Base-by-base conservation (phyloP, 2,113 vertebrate species). In the Lipophrys pholis region DNA sequence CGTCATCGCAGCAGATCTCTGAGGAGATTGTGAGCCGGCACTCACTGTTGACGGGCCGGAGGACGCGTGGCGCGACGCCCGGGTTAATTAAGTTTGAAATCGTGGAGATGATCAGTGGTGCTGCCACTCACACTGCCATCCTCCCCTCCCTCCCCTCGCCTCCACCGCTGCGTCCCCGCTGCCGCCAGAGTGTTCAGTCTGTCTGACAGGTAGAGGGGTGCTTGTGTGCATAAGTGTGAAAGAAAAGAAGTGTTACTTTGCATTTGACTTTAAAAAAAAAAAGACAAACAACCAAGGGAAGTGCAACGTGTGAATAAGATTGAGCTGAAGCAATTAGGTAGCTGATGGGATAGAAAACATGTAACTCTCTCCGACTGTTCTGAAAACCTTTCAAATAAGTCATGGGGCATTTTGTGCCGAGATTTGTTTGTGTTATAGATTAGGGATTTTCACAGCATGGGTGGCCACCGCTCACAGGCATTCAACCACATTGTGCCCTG, bases 41-140 rank as follows among this genome's bases (percentile, higher is more conserved):
- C 56, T 79, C 58, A 59, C 55, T 14, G 67, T 11, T 83, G 88
- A 87, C 53, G 68, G 78, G 73, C 65, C 35, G 5, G 85, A 81
- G 64, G 82, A 74, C 41, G 62, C 48, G 76, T 69, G 67, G 86
- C 70, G 53, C 10, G 73, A 69, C 80, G 76, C 74, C 69, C 52
- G 41, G 87, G 89, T 92, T 93, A 94, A 94, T 93, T 93, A 92
- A 87, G 85, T 93, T 89, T 90, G 84, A 89, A 93, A 93, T 91
- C 84, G 40, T 76, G 55, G 74, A 74, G 88, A 91, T 91, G 90
- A 94, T 93, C 90, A 85, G 86, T 50, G 54, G 63, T 41, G 76
- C 87, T 80, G 91, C 80, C 90, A 90, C 68, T 91, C 90, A 88
- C 39, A 5, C 56, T 52, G 68, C 80, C 86, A 81, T 15, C 59